Base-by-base conservation (phyloP, 2,797 vertebrate genomes). In the Taenioides sp. region DNA sequence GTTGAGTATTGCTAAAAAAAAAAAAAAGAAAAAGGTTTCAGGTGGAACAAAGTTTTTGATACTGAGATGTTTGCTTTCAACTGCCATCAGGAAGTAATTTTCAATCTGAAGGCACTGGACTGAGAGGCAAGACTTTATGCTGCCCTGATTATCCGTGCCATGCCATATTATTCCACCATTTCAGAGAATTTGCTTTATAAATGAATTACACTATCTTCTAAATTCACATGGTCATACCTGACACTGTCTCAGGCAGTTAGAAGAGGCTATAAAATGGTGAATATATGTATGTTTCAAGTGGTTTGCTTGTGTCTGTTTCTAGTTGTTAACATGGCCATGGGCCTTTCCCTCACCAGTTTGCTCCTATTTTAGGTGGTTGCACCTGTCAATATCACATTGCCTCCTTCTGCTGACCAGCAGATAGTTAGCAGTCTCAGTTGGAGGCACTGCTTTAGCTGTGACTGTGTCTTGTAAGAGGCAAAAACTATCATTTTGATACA, bases 371-470 rank as follows among this genome's bases (percentile, higher is more conserved):
- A 76, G 87, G 90, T 73, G 79, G 77, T 81, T 88, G 93, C 94
- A 95, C 92, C 94, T 94, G 94, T 94, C 92, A 87, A 89, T 90
- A 93, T 93, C 89, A 88, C 93, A 89, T 94, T 94, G 89, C 92
- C 88, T 87, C 75, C 78, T 85, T 83, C 84, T 93, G 94, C 94
- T 94, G 94, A 94, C 90, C 89, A 85, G 92, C 92, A 90, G 88
- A 94, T 93, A 92, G 75, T 92, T 85, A 2, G 78, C 84, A 85
- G 78, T 81, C 82, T 88, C 72, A 67, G 79, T 84, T 77, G 80
- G 78, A 88, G 31, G 65, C 80, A 74, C 72, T 78, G 70, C 63
- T 47, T 49, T 43, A 34, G 65, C 54, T 43, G 20, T 34, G 50
- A 43, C 49, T 57, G 7, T 60, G 14, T 47, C 61, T n/a, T 22